Evolutionary conservation across 2,113 vertebrate genomes (phyloP).

Genomic region (rabbit (Oryctolagus cuniculus)): mOryCun1.1 NC_091435.1:156636001-156636500

Average conservation of each 20-base stretch:
- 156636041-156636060: slow-evolving; percentile 10
- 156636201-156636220: slow-evolving; percentile 55
- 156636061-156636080: neutral
- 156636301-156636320: neutral
- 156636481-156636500: neutral
- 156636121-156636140: neutral
- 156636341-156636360: neutral
- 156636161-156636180: slow-evolving; percentile 54
- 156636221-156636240: slow-evolving; percentile 8
- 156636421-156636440: neutral
- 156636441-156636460: neutral
- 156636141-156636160: slow-evolving; percentile 26
- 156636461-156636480: neutral
- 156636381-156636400: neutral
- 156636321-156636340: neutral
- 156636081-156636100: neutral
- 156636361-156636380: slow-evolving; percentile 28
- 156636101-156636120: neutral
- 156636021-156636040: neutral
- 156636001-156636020: neutral
- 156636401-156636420: neutral
- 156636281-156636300: slow-evolving; percentile 18
- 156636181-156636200: slow-evolving; percentile 38
- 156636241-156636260: neutral
- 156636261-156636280: neutral